Conservation (phyloP, 1,140 invertebrate genomes). For the Microplitis demolitor region DNA sequence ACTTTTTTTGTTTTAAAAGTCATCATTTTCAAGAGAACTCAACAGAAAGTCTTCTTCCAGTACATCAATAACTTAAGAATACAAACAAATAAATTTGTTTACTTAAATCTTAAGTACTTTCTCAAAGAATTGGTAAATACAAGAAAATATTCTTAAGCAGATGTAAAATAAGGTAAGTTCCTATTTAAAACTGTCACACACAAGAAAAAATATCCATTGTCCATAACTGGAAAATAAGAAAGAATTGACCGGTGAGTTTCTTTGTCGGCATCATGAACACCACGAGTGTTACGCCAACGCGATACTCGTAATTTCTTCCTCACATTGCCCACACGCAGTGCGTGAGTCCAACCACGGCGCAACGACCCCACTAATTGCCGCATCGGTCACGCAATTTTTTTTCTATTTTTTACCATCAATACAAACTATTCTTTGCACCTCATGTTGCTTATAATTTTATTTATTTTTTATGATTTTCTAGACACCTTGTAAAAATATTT, state of each 20-base stretch:
- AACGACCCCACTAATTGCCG: constrained; percentile 42
- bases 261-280: constrained; percentile 22
- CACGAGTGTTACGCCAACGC: constrained; percentile 32
- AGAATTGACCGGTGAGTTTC: background rate
- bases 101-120: background rate
- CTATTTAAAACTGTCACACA: background rate
- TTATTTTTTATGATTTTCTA: background rate
- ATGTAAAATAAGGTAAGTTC: background rate
- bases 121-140: background rate
- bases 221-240: background rate
- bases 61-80: background rate
- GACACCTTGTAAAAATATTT: background rate
- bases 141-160: background rate
- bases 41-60: background rate
- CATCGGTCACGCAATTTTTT: constrained; percentile 39
- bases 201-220: constrained; percentile 7
- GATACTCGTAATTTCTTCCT: constrained; percentile 30
- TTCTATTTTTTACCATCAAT: constrained; percentile 4
- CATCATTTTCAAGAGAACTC: background rate
- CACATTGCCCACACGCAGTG: constrained; percentile 4
- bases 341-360: constrained; percentile 1
- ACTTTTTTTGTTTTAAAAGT: background rate
- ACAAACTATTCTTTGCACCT: background rate
- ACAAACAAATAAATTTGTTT: constrained; percentile 4
- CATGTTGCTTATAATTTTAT: background rate